These are phyloP conservation scores for Ypsolopha scabrella DNA, from an alignment of 2,888 invertebrate species.

Conservation along the genomic window DNA sequence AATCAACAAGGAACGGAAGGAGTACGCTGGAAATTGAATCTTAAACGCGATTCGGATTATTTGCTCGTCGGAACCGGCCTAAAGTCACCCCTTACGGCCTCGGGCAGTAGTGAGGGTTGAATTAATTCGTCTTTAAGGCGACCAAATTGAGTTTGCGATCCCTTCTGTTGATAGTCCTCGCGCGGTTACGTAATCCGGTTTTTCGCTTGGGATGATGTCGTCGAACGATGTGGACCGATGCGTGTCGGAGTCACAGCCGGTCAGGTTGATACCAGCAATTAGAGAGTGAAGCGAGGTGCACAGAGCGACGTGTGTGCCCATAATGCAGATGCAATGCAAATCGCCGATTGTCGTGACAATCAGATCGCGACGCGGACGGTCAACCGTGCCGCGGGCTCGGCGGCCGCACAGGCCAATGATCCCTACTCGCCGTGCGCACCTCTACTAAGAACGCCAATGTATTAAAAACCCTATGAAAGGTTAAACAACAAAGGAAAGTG, in stretches of 20 bases:
- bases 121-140: not conserved
- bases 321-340: conserved; percentile 42
- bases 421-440: not conserved
- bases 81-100: not conserved
- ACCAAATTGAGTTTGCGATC: not conserved
- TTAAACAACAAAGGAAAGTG: not conserved
- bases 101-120: not conserved
- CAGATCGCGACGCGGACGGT: conserved; percentile 60
- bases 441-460: too few relatives aligned
- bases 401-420: not conserved
- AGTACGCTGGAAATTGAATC: conserved; percentile 29
- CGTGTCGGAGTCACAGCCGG: conserved; percentile 17
- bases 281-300: conserved; percentile 12
- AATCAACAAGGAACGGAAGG: conserved; percentile 23
- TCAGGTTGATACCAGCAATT: conserved; percentile 38
- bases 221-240: not conserved
- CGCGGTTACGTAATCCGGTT: not conserved
- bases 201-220: not conserved
- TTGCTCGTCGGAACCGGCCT: not conserved
- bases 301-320: conserved; percentile 7
- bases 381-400: not conserved
- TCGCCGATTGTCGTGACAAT: conserved; percentile 60
- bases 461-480: not conserved
- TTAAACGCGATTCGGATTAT: conserved; percentile 15
- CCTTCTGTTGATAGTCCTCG: not conserved